These are phyloP conservation scores for Zoanthus sansibaricus DNA, from an alignment of 92 coral and sea anemone genomes.

Conservation along the genomic window DNA sequence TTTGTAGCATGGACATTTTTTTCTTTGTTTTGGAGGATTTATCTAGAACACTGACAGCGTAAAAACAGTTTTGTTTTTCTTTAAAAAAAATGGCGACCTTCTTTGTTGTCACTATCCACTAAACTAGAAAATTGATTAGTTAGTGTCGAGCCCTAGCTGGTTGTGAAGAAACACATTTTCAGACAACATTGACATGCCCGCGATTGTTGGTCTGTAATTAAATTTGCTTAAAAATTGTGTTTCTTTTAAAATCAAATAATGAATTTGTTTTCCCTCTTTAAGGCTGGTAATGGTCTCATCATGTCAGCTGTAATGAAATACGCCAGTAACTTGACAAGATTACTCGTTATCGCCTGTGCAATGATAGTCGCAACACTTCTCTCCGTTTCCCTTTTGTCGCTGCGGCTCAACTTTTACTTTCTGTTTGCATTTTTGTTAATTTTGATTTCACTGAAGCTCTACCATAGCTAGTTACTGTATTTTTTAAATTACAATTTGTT, in stretches of 20 bases:
- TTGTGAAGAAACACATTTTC: too few relatives aligned
- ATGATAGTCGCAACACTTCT: slow-evolving; percentile 86
- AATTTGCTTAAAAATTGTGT: neutral
- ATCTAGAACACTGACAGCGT: too few relatives aligned
- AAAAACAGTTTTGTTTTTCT: too few relatives aligned
- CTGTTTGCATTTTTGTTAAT: slow-evolving; percentile 75
- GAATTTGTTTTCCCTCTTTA: neutral
- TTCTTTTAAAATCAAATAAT: neutral
- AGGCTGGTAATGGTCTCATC: slow-evolving; percentile 88
- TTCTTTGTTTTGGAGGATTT: too few relatives aligned
- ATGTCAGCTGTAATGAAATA: slow-evolving; percentile 90
- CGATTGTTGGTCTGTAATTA: neutral
- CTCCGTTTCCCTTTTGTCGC: slow-evolving; percentile 73
- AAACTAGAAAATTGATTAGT: too few relatives aligned
- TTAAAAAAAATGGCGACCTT: too few relatives aligned
- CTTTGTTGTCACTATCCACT: too few relatives aligned
- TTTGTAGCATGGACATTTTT: too few relatives aligned
- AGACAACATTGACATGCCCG: too few relatives aligned
- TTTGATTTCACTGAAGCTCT: slow-evolving; percentile 70
- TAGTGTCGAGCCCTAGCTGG: too few relatives aligned
- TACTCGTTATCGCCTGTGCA: slow-evolving; percentile 87
- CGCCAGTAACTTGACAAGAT: slow-evolving; percentile 84
- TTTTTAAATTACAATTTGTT: too few relatives aligned
- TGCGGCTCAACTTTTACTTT: slow-evolving; percentile 82
- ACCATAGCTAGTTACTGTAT: slow-evolving; percentile 55